phyloP scores from a whole-genome alignment of 2,888 invertebrate genomes.

The Allacma fusca region DNA sequence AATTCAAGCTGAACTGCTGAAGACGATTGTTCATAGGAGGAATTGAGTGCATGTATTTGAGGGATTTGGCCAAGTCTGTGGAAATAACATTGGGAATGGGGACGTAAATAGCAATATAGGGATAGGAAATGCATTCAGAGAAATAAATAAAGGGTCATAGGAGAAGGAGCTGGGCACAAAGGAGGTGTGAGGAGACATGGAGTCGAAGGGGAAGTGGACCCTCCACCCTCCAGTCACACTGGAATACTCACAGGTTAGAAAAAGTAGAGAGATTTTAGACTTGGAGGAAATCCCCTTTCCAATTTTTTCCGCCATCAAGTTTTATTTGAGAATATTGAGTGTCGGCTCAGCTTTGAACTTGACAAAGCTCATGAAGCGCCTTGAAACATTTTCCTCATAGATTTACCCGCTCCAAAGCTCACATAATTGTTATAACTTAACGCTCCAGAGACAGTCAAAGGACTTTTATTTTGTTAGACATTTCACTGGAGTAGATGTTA shows the following conservation, averaged over 20 bases:
- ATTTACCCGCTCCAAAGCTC: constrained; percentile 41
- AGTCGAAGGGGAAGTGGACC: no score
- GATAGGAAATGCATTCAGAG: no score
- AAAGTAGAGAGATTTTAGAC: no score
- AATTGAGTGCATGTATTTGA: no score
- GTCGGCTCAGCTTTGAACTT: constrained; percentile 41
- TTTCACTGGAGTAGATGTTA: neutral
- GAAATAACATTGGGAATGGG: no score
- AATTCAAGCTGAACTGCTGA: neutral
- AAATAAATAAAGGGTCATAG: no score
- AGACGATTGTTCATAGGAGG: neutral
- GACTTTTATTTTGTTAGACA: constrained; percentile 24
- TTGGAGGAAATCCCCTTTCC: constrained; percentile 42
- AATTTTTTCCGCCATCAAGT: constrained; percentile 46
- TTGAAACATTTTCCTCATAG: constrained; percentile 26
- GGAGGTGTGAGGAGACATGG: no score
- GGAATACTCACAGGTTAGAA: no score
- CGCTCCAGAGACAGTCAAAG: constrained; percentile 46
- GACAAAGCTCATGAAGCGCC: constrained; percentile 34
- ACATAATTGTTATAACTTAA: constrained; percentile 47
- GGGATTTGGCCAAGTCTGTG: no score
- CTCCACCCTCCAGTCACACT: no score
- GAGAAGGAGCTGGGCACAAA: no score
- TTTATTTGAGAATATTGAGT: constrained; percentile 46
- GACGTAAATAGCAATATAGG: no score